phyloP scores from a whole-genome alignment of 2,797 vertebrate genomes.

The Psittacula echo region DNA sequence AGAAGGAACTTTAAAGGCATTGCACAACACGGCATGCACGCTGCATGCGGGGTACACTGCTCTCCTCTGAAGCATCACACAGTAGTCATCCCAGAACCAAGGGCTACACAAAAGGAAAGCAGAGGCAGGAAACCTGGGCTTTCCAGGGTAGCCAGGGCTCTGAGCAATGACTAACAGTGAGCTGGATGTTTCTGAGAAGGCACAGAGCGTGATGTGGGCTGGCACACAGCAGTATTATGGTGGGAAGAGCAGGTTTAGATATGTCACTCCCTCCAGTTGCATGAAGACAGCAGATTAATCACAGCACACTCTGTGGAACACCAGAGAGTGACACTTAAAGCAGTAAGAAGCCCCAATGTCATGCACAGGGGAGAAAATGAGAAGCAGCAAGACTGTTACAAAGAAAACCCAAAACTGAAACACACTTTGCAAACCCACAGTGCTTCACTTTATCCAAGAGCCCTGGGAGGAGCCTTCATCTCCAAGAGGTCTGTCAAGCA shows the following conservation, averaged over 20 bases:
- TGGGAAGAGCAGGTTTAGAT: neutral
- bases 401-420: neutral
- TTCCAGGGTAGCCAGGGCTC: neutral
- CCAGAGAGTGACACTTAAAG: accelerated
- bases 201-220: neutral
- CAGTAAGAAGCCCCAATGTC: neutral
- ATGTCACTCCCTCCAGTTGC: neutral
- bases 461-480: neutral
- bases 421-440: neutral
- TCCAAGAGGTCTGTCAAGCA: neutral
- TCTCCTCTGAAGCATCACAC: neutral
- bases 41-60: neutral
- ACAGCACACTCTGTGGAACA: neutral
- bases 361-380: accelerated
- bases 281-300: neutral
- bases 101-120: neutral
- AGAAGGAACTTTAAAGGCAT: neutral
- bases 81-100: neutral
- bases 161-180: accelerated
- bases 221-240: neutral
- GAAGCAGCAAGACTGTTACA: neutral
- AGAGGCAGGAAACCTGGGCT: neutral
- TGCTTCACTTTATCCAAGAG: neutral
- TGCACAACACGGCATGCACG: neutral
- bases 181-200: neutral